These are phyloP conservation scores for Ischnus inquisitorius DNA, from an alignment of 2,888 invertebrate genomes.

Conservation along the genomic window DNA sequence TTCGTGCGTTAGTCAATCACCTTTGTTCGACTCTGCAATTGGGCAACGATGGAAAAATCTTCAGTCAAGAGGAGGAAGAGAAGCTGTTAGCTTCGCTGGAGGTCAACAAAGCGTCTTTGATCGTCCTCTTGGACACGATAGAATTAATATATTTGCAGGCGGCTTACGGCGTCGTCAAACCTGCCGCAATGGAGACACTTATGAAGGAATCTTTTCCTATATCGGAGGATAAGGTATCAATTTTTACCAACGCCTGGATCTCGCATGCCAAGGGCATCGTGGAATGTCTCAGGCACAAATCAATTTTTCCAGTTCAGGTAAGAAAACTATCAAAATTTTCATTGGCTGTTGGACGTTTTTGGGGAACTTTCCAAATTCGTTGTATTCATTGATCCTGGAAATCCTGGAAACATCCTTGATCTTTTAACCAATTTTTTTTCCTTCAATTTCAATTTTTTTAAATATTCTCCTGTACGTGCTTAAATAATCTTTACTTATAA, in stretches of 20 bases:
- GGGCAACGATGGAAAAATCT: constrained; percentile 73
- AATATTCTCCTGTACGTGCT: too few species aligned
- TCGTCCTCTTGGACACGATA: constrained; percentile 76
- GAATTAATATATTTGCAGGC: constrained; percentile 78
- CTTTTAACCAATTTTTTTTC: too few species aligned
- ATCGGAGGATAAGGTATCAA: constrained; percentile 77
- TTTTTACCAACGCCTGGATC: constrained; percentile 80
- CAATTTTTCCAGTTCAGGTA: constrained; percentile 81
- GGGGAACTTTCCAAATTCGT: too few species aligned
- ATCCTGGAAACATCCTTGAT: too few species aligned
- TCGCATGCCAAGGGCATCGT: constrained; percentile 79
- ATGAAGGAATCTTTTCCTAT: constrained; percentile 77
- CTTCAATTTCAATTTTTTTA: too few species aligned
- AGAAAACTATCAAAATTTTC: constrained; percentile 18
- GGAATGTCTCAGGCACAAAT: constrained; percentile 76
- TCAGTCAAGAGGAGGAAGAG: constrained; percentile 79
- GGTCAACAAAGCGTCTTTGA: constrained; percentile 76
- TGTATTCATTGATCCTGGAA: too few species aligned
- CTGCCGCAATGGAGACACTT: constrained; percentile 75
- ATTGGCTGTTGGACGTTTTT: background rate
- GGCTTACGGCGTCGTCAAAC: constrained; percentile 77
- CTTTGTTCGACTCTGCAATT: constrained; percentile 79
- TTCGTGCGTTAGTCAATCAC: constrained; percentile 78
- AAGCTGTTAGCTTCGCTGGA: constrained; percentile 78
- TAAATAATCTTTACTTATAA: too few species aligned